Conservation (phyloP, 2,888 invertebrate species). For the Beris morrisii region DNA sequence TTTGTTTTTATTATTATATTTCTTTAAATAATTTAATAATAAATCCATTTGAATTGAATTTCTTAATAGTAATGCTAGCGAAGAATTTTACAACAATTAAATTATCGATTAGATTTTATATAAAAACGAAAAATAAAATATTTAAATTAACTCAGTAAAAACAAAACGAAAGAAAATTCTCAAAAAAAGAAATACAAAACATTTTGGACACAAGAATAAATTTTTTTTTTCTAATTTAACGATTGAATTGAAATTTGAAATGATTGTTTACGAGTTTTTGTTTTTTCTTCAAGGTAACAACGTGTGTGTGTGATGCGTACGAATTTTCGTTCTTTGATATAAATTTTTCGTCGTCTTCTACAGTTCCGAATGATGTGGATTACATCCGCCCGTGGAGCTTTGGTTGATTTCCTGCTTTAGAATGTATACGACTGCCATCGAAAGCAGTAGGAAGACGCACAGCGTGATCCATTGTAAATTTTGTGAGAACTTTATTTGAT, state of each 20-base stretch:
- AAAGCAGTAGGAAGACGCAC: constrained; percentile 56
- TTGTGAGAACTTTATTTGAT: constrained; percentile 58
- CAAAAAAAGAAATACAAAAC: too few relatives aligned
- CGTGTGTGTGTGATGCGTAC: neutral
- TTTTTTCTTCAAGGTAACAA: constrained; percentile 3
- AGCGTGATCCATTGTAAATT: constrained; percentile 60
- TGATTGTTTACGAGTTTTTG: neutral
- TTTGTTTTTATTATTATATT: too few relatives aligned
- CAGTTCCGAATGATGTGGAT: constrained; percentile 24
- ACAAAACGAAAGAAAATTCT: too few relatives aligned
- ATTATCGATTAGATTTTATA: too few relatives aligned
- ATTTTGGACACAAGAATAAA: neutral
- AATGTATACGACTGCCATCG: constrained; percentile 55
- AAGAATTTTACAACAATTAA: too few relatives aligned
- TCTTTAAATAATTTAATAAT: too few relatives aligned
- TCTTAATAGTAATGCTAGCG: too few relatives aligned
- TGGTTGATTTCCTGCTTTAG: constrained; percentile 52
- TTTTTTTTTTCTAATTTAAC: neutral
- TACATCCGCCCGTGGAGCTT: constrained; percentile 23
- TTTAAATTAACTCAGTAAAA: too few relatives aligned
- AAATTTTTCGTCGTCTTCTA: neutral
- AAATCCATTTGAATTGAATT: too few relatives aligned
- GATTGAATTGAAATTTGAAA: neutral
- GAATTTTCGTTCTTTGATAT: neutral
- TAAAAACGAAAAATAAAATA: too few relatives aligned